phyloP scores from a whole-genome alignment of 2,113 vertebrate genomes.

The Corythaeola cristata region DNA sequence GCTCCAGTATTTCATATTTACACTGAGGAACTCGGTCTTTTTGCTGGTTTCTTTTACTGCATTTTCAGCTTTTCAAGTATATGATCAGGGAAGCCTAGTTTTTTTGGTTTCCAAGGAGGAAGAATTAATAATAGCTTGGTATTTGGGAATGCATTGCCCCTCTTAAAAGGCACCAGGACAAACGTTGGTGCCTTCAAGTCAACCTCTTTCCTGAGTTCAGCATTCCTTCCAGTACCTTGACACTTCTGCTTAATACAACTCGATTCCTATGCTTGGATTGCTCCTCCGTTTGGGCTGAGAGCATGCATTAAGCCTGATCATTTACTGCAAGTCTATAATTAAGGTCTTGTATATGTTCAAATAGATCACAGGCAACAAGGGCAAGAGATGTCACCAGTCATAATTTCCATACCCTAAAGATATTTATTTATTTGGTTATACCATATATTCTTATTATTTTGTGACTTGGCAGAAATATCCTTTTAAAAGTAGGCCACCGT shows the following conservation, averaged over 20 bases:
- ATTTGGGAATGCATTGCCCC: background rate
- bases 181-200: accelerated
- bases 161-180: background rate
- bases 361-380: conserved; percentile 66
- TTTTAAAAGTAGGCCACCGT: conserved; percentile 76
- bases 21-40: background rate
- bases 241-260: background rate
- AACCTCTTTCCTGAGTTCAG: background rate
- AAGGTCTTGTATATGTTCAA: conserved; percentile 67
- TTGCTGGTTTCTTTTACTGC: background rate
- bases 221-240: background rate
- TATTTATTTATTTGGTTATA: conserved; percentile 22
- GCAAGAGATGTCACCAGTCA: conserved; percentile 67
- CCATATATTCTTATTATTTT: conserved; percentile 56
- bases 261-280: background rate
- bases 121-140: background rate
- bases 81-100: background rate
- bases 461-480: conserved; percentile 71
- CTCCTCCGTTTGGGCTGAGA: background rate
- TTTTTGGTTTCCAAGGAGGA: background rate
- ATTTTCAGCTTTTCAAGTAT: background rate
- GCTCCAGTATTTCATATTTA: background rate
- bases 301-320: conserved; percentile 4
- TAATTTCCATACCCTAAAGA: conserved; percentile 71
- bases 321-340: conserved; percentile 69